phyloP scores from a whole-genome alignment of 2,797 vertebrate species.

The Xerus rutilus region DNA sequence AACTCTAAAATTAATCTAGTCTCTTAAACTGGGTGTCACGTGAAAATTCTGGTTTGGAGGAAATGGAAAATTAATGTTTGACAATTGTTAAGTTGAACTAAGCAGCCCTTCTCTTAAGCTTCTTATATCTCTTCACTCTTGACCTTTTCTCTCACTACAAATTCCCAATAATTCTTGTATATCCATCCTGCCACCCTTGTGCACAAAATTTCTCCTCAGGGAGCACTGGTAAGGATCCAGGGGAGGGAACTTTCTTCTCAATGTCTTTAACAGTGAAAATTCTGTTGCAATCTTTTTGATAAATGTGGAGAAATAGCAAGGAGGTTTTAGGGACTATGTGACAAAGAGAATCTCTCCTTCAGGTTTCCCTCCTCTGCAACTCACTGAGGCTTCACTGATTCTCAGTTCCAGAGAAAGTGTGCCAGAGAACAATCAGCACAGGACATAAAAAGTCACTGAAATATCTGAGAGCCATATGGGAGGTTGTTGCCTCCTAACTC shows the following conservation, averaged over 20 bases:
- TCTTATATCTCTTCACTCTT: slow-evolving; percentile 34
- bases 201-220: not conserved
- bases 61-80: not conserved
- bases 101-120: slow-evolving; percentile 6
- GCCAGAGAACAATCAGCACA: not conserved
- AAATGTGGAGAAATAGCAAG: not conserved
- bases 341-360: not conserved
- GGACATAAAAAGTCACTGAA: not conserved
- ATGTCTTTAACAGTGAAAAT: not conserved
- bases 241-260: not conserved
- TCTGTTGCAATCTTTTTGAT: slow-evolving; percentile 6
- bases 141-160: not conserved
- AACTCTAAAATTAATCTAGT: slow-evolving; percentile 16
- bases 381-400: not conserved
- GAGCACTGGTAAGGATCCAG: not conserved
- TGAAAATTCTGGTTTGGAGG: not conserved
- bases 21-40: not conserved
- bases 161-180: slow-evolving; percentile 15
- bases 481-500: not conserved
- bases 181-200: not conserved
- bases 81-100: slow-evolving; percentile 36
- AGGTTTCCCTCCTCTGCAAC: not conserved
- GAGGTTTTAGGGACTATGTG: not conserved
- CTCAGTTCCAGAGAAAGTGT: not conserved
- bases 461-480: not conserved